Conservation (phyloP, 1,140 invertebrate species). For the Grapholita molesta region DNA sequence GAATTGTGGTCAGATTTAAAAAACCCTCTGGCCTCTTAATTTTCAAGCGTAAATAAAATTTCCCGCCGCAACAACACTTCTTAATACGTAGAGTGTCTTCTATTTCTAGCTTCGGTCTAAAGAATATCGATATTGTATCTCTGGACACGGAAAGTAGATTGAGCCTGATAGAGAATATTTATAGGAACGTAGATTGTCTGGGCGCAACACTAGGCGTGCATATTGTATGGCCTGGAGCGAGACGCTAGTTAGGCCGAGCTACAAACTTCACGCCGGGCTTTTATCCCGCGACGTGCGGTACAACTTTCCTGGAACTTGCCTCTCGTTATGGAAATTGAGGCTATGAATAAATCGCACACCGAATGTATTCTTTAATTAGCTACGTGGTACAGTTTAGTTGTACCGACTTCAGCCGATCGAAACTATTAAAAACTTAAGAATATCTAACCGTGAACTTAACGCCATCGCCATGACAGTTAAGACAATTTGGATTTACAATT, state of each 20-base stretch:
- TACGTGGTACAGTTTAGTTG: not conserved
- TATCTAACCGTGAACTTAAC: no score
- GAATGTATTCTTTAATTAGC: not conserved
- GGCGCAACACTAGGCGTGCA: not conserved
- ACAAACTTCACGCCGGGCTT: not conserved
- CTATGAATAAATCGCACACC: not conserved
- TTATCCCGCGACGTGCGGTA: not conserved
- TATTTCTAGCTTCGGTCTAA: no score
- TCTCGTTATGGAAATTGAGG: not conserved
- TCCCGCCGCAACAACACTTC: no score
- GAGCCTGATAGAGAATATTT: not conserved
- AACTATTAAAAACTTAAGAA: no score
- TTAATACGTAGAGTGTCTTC: no score
- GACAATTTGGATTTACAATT: no score
- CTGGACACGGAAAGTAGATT: no score
- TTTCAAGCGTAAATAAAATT: no score
- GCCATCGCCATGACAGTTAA: no score
- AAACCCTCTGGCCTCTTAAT: no score
- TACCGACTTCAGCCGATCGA: not conserved
- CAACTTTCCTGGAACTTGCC: not conserved
- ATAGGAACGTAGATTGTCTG: not conserved
- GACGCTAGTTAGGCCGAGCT: not conserved
- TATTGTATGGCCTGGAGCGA: not conserved
- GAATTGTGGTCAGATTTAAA: no score
- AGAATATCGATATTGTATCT: no score